These are phyloP conservation scores for Cepaea hortensis DNA, from an alignment of 2,888 invertebrate species.

Conservation along the genomic window DNA sequence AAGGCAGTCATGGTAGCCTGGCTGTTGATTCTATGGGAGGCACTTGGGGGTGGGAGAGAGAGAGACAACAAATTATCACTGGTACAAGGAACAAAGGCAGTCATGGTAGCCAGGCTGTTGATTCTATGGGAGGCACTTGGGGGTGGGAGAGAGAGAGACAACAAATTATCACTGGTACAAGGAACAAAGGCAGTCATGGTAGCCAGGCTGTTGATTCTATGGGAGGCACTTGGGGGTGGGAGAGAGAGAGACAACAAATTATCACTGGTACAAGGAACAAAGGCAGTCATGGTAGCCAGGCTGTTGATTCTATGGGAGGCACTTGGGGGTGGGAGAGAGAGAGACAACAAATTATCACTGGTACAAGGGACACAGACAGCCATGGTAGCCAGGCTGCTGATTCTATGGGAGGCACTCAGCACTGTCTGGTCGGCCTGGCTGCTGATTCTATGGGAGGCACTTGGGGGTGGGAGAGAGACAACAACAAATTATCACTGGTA, in stretches of 20 bases:
- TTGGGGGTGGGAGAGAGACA: not conserved
- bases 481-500: too few relatives aligned
- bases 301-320: not conserved
- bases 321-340: not conserved
- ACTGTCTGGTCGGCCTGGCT: too few relatives aligned
- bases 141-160: too few relatives aligned
- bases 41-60: not conserved
- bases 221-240: not conserved
- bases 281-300: not conserved
- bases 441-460: not conserved
- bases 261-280: too few relatives aligned
- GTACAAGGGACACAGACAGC: too few relatives aligned
- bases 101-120: not conserved
- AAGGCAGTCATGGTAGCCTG: not conserved
- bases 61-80: too few relatives aligned
- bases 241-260: too few relatives aligned
- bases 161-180: too few relatives aligned
- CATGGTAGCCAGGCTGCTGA: not conserved
- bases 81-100: not conserved
- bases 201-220: not conserved
- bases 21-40: not conserved
- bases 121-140: constrained; percentile 3
- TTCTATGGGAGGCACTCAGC: too few relatives aligned
- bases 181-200: not conserved
- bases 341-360: too few relatives aligned